Conservation (phyloP, 2,888 invertebrate species). For the Parasteatoda lunata region DNA sequence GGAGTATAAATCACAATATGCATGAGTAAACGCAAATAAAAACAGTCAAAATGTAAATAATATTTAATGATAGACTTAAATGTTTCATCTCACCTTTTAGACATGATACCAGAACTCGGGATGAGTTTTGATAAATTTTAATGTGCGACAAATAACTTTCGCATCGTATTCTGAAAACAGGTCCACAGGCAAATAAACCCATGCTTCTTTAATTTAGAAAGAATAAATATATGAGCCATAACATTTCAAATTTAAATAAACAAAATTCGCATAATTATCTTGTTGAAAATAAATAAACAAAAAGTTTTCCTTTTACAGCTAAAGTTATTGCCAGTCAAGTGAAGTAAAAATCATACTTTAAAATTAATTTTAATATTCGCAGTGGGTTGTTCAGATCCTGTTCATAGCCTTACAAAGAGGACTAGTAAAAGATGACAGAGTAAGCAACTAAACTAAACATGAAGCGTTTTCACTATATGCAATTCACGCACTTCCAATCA, state of each 20-base stretch:
- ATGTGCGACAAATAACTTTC: not conserved
- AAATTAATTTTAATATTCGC: too few relatives aligned
- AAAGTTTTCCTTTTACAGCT: not conserved
- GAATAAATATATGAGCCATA: conserved; percentile 40
- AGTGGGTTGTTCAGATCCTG: too few relatives aligned
- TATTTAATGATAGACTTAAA: conserved; percentile 55
- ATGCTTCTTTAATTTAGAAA: conserved; percentile 40
- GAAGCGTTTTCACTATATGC: too few relatives aligned
- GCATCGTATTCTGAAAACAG: conserved; percentile 12
- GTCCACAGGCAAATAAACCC: conserved; percentile 29
- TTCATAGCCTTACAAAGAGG: too few relatives aligned
- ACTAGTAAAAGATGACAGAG: too few relatives aligned
- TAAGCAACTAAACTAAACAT: too few relatives aligned
- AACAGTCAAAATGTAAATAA: conserved; percentile 36
- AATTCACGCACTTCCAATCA: too few relatives aligned
- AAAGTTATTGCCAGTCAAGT: too few relatives aligned
- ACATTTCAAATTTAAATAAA: conserved; percentile 24
- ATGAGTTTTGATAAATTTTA: conserved; percentile 9
- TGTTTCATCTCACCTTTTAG: conserved; percentile 44
- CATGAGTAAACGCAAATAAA: conserved; percentile 10
- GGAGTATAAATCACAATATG: conserved; percentile 12
- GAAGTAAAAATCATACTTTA: too few relatives aligned
- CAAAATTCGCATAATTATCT: not conserved
- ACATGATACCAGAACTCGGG: conserved; percentile 39
- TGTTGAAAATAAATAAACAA: not conserved